These are phyloP conservation scores for Heliothis virescens DNA, from an alignment of 1,140 invertebrate genomes.

Conservation along the genomic window DNA sequence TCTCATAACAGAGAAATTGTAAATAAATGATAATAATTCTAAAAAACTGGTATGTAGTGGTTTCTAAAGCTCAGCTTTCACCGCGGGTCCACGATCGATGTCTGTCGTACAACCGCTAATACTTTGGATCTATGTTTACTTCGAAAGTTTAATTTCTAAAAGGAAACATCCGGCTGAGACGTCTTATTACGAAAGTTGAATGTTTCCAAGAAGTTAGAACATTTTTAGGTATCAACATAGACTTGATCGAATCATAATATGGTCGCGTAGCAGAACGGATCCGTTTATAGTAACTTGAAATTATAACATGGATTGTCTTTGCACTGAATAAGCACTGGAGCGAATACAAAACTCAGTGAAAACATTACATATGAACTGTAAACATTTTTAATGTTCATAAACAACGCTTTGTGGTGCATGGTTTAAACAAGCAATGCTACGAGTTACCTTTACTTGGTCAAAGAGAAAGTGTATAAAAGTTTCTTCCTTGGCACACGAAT, in stretches of 20 bases:
- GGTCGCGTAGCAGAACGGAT: background rate
- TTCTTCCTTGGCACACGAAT: slow-evolving; percentile 6
- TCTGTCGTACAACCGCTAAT: slow-evolving; percentile 27
- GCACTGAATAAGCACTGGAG: slow-evolving; percentile 27
- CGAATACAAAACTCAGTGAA: slow-evolving; percentile 29
- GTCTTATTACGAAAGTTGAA: background rate
- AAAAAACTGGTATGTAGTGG: slow-evolving; percentile 33
- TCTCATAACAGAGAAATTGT: slow-evolving; percentile 27
- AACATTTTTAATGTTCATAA: slow-evolving; percentile 1
- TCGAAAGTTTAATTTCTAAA: slow-evolving; percentile 35
- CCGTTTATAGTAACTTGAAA: slow-evolving; percentile 26
- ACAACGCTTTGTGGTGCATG: background rate
- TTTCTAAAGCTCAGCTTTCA: slow-evolving; percentile 46
- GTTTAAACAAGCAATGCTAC: background rate
- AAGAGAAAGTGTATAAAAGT: slow-evolving; percentile 22
- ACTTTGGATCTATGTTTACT: slow-evolving; percentile 24
- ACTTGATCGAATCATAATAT: background rate
- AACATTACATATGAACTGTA: slow-evolving; percentile 30
- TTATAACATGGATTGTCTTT: slow-evolving; percentile 36
- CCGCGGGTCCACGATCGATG: slow-evolving; percentile 10
- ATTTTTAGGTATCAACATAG: background rate
- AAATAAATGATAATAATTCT: slow-evolving; percentile 37
- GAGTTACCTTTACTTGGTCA: background rate
- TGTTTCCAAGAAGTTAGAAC: background rate
- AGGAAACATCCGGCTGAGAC: slow-evolving; percentile 1